phyloP scores from a whole-genome alignment of 2,888 invertebrate species.

The Brachypalpus laphriformis region DNA sequence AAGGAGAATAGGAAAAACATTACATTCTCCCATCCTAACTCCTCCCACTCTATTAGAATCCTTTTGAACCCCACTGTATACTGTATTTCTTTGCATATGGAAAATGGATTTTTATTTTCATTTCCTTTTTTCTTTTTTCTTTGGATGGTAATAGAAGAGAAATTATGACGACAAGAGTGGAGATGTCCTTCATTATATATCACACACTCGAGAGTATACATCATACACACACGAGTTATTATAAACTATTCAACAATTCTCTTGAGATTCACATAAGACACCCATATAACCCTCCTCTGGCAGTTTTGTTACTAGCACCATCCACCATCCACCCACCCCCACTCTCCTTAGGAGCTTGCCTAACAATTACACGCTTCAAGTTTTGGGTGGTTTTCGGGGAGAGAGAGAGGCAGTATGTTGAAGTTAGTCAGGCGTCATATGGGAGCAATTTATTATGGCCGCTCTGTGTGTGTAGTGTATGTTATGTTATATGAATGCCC shows the following conservation, averaged over 20 bases:
- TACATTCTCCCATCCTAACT: background rate
- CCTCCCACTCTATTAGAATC: background rate
- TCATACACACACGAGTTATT: constrained; percentile 44
- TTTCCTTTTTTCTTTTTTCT: constrained; percentile 15
- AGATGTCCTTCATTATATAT: constrained; percentile 68
- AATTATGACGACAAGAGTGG: constrained; percentile 58
- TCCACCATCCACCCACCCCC: too few relatives aligned
- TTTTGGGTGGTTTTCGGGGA: constrained; percentile 39
- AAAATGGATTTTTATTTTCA: constrained; percentile 36
- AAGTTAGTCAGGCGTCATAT: constrained; percentile 70
- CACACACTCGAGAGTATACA: constrained; percentile 57
- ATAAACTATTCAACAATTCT: constrained; percentile 73
- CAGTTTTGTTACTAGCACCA: background rate
- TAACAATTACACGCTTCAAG: constrained; percentile 70
- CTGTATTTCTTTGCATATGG: constrained; percentile 1
- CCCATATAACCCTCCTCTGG: constrained; percentile 11
- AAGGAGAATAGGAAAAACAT: background rate
- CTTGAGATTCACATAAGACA: constrained; percentile 55
- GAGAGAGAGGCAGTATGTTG: constrained; percentile 6
- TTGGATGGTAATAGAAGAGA: constrained; percentile 52
- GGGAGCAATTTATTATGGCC: constrained; percentile 70
- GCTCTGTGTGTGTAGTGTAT: constrained; percentile 21
- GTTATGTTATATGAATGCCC: constrained; percentile 40
- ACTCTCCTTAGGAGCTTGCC: constrained; percentile 1
- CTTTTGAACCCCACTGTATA: constrained; percentile 1